Evolutionary conservation across 1,140 invertebrate species (phyloP), one percentile per base, ranked within the genome.

Genomic region (Brevipalpus yothersi): DNA sequence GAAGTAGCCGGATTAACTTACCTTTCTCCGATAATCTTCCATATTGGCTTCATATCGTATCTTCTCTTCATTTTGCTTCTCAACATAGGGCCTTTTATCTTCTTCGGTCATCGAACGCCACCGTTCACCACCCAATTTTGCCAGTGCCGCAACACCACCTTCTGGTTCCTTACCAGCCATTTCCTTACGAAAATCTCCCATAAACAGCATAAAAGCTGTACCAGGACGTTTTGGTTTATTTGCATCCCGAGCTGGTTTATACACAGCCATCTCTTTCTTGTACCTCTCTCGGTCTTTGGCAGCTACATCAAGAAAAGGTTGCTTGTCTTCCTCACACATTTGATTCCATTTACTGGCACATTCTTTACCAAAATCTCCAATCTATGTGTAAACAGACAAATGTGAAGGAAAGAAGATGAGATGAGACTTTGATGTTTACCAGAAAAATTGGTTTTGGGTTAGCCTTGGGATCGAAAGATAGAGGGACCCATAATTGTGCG

Each of bases 351-450:
- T 68, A 40, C 47, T 62, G 41, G 67, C 67, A 64, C 67, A 68
- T 60, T 68, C 67, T 63, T 68, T 68, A 7, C 67, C 67, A 65
- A 68, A 68, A 42, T 68, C 67, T n/a, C 66, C 65, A 49, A 67
- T 67, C 64, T 67, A 45, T 15, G 8, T 2, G n/a, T 3, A 45
- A 45, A 45, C 43, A 47, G 31, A 54, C 13, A 13, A 42, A 45
- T 9, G 2, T 10, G 9, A 19, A n/a, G 53, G 13, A 54, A 19
- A 54, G 21, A 19, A 54, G 21, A 13, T 54, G 13, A 19, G n/a
- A 19, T 31, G 13, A 54, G 53, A 54, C 23, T 54, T 10, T 31
- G 4, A 1, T 54, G 13, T 13, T 54, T 19, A 54, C 13, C 12
- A 15, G 23, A 54, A 54, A 13, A 54, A 13, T 12, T 10, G 53